Base-by-base conservation (phyloP, 1,140 invertebrate species). In the Bombus soroeensis region DNA sequence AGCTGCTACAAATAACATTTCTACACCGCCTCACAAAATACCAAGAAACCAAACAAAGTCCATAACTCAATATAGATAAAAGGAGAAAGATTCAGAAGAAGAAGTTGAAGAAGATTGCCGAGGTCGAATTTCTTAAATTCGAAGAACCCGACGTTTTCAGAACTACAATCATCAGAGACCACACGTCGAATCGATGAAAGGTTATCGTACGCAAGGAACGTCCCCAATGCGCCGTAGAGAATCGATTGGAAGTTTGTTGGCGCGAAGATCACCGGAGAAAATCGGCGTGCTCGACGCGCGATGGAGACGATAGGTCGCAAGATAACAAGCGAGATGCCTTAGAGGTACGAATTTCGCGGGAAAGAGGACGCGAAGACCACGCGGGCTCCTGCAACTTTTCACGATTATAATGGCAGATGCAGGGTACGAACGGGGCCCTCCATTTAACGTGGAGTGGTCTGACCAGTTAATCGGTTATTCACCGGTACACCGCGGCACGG, bases 381-480 rank as follows among this genome's bases (percentile, higher is more conserved):
- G 41, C 64, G 66, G 62, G 57, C 25, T 47, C 43, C 68, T 47
- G 84, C 71, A 85, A 81, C 39, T 74, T 86, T 85, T 89, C 78
- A 39, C 57, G 83, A 88, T 86, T 83, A 88, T 74, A 64, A 68
- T 68, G 53, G 83, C 74, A 86, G 74, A 89, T 86, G 87, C 74
- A 64, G 75, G 34, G 57, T 68, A 66, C 73, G 25, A 32, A 10
- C 13, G 34, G 25, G 78, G 39, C 71, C 75, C 73, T 53, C 77
- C 71, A 62, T 86, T 89, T 83, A 81, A 78, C 64, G 79, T 88
- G 39, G 87, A 89, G 74, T 88, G 87, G 87, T 88, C 77, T 73
- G 70, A 88, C 88, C 83, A 88, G 88, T 89, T 88, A 86, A 89
- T 89, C 87, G 83, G 75, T 89, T 89, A 88, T 89, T 88, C 87